phyloP scores from a whole-genome alignment of 2,797 vertebrate genomes.

The Oryzias sinensis region DNA sequence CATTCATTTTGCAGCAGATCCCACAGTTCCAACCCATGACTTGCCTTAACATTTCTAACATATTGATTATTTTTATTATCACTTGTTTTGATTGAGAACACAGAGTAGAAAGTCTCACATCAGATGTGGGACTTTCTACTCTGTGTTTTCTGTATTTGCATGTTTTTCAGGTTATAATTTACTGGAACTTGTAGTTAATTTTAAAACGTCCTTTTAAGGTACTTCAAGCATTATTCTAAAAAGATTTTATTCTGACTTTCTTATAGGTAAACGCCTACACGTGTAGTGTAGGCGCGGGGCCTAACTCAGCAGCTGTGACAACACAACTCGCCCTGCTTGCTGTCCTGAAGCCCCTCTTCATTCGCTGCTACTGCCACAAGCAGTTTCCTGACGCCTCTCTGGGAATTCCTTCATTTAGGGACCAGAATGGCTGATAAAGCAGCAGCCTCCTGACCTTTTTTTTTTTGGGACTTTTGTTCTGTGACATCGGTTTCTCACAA shows the following conservation, averaged over 20 bases:
- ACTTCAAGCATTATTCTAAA: neutral
- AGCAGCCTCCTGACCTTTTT: conserved; percentile 46
- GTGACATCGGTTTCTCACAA: conserved; percentile 15
- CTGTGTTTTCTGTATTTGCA: too few species aligned
- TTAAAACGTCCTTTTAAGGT: too few species aligned
- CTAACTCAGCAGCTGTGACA: conserved; percentile 47
- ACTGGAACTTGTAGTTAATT: too few species aligned
- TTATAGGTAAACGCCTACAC: conserved; percentile 91
- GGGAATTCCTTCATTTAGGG: conserved; percentile 89
- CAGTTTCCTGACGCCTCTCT: conserved; percentile 87
- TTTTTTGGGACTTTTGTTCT: conserved; percentile 3
- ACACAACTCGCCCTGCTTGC: conserved; percentile 9
- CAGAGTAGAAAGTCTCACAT: too few species aligned
- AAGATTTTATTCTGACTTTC: neutral
- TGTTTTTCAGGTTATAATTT: too few species aligned
- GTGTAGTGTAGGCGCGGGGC: conserved; percentile 80
- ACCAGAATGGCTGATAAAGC: conserved; percentile 83
- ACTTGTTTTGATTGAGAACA: too few species aligned
- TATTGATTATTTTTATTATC: too few species aligned
- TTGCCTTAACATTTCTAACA: too few species aligned
- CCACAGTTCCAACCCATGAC: too few species aligned
- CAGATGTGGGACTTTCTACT: too few species aligned
- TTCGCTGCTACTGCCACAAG: conserved; percentile 79
- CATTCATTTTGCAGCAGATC: too few species aligned
- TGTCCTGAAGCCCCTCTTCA: conserved; percentile 57